phyloP scores from a whole-genome alignment of 2,113 vertebrate species.

The Rafetus swinhoei region DNA sequence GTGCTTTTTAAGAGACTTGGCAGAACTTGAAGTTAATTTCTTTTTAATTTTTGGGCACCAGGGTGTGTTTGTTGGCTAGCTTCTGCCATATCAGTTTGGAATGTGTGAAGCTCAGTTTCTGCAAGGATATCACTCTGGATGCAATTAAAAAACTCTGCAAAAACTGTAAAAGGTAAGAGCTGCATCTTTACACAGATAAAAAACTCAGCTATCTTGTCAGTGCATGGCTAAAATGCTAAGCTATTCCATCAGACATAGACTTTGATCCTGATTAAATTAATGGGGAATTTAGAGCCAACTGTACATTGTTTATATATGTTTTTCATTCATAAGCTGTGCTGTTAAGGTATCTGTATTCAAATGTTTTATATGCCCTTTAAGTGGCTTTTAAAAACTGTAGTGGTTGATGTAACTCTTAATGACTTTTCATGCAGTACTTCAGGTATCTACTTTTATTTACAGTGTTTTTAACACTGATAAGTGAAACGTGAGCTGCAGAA shows the following conservation, averaged over 20 bases:
- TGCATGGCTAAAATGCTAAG: not conserved
- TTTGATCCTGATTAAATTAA: not conserved
- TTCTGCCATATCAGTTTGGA: slow-evolving; percentile 70
- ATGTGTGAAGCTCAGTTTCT: slow-evolving; percentile 78
- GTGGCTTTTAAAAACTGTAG: no score
- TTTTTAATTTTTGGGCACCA: not conserved
- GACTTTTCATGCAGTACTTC: not conserved
- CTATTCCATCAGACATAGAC: not conserved
- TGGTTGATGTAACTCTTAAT: not conserved
- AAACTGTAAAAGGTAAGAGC: slow-evolving; percentile 41
- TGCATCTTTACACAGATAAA: not conserved
- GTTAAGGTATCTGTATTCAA: not conserved
- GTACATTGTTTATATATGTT: not conserved
- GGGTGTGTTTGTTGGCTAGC: slow-evolving; percentile 62
- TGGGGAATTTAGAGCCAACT: not conserved
- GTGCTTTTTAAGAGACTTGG: not conserved
- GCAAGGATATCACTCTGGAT: slow-evolving; percentile 53
- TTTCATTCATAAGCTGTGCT: not conserved
- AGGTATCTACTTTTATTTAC: not conserved
- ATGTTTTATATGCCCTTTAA: not conserved
- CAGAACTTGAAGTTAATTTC: not conserved
- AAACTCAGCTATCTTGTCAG: not conserved
- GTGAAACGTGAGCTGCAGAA: not conserved
- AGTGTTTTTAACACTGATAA: not conserved
- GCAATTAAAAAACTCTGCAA: slow-evolving; percentile 62